Percentiles rank a stretch among this genome's conserved stretches.
Evolutionary conservation across 2,888 invertebrate species (phyloP).

Genomic region (Aleiodes testaceus): DNA sequence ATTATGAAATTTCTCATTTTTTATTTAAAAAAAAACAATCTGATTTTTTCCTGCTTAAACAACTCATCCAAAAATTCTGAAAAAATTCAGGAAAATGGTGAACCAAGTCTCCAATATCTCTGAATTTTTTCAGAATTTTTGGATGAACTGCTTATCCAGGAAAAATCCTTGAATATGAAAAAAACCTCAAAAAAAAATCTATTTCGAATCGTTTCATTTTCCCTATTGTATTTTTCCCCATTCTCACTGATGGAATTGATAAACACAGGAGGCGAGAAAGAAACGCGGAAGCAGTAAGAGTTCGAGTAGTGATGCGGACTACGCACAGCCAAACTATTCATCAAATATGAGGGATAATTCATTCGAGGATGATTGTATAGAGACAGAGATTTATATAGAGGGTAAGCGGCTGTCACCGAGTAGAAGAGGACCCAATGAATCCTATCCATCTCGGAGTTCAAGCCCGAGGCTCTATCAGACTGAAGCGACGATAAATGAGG

Average conservation of each 20-base stretch:
- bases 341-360: constrained; percentile 33
- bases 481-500: constrained; percentile 65
- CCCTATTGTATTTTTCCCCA: no score
- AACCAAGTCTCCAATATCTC: no score
- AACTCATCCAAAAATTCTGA: no score
- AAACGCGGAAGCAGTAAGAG: constrained; percentile 29
- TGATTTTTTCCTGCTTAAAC: no score
- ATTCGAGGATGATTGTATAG: constrained; percentile 57
- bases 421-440: constrained; percentile 61
- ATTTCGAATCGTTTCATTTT: no score
- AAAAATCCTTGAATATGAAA: no score
- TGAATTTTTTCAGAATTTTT: no score
- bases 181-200: background rate
- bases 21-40: no score
- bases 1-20: no score
- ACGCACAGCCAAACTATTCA: constrained; percentile 55
- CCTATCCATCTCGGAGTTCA: constrained; percentile 61
- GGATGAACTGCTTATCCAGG: no score
- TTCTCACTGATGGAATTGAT: no score
- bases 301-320: constrained; percentile 44
- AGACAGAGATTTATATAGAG: constrained; percentile 66
- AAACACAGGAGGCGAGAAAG: background rate
- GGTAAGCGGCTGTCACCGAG: constrained; percentile 55
- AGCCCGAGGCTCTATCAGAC: constrained; percentile 63
- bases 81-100: no score